phyloP scores from a whole-genome alignment of 2,797 vertebrate genomes.

The Gallinago solitaria region DNA sequence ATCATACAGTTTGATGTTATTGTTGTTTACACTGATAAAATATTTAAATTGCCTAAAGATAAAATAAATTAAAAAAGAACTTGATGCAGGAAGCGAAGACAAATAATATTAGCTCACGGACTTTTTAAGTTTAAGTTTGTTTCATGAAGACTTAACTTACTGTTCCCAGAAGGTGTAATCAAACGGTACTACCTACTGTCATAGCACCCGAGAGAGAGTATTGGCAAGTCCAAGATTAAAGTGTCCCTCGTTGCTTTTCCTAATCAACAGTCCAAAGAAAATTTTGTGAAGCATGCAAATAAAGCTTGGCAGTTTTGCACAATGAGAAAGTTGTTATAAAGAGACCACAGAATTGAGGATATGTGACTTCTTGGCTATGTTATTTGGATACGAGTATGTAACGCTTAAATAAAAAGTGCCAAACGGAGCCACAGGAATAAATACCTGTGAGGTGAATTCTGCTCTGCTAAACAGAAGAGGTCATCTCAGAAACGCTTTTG shows the following conservation, averaged over 20 bases:
- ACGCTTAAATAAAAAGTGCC: background rate
- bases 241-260: background rate
- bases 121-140: background rate
- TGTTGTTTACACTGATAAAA: slow-evolving; percentile 32
- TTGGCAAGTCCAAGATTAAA: background rate
- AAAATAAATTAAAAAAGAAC: background rate
- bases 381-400: background rate
- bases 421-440: background rate
- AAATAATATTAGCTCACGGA: background rate
- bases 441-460: background rate
- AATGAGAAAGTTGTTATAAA: background rate
- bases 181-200: background rate
- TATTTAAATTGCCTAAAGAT: slow-evolving; percentile 28
- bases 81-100: background rate
- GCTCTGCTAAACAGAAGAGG: background rate
- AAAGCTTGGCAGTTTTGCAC: background rate
- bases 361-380: background rate
- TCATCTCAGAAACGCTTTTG: background rate
- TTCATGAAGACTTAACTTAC: fast-evolving
- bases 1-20: background rate
- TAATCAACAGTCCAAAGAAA: background rate
- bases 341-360: background rate
- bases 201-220: no score
- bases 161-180: background rate
- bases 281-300: background rate